Evolutionary conservation across 2,797 vertebrate species (phyloP).

Genomic region (Coendou prehensilis): DNA sequence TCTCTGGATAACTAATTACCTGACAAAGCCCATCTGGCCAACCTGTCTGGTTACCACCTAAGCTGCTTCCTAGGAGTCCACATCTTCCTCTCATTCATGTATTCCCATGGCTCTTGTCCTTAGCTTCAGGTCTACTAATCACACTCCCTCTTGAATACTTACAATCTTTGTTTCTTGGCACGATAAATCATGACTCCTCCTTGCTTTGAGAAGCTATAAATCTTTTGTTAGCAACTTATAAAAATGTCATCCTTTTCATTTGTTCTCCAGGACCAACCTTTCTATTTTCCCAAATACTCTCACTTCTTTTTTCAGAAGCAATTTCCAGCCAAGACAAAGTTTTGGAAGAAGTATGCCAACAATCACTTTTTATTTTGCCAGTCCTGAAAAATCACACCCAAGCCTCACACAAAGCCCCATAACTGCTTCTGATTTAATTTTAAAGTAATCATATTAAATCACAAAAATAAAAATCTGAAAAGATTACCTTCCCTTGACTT

Average conservation of each 20-base stretch:
- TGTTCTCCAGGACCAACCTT: background rate
- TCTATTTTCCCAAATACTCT: background rate
- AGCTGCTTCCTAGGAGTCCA: background rate
- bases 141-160: background rate
- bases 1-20: background rate
- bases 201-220: background rate
- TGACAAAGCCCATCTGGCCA: background rate
- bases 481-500: background rate
- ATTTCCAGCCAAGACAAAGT: background rate
- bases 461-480: background rate
- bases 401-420: background rate
- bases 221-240: constrained; percentile 26
- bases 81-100: background rate
- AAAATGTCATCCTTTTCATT: constrained; percentile 12
- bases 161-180: background rate
- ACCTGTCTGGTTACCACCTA: background rate
- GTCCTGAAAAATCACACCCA: background rate
- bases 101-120: background rate
- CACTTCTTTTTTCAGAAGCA: background rate
- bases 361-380: background rate
- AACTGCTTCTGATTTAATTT: background rate
- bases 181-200: background rate
- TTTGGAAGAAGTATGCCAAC: background rate
- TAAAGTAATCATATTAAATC: background rate
- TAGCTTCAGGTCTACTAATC: background rate